Evolutionary conservation across 2,797 vertebrate genomes (phyloP).

Genomic region (Champsocephalus esox): DNA sequence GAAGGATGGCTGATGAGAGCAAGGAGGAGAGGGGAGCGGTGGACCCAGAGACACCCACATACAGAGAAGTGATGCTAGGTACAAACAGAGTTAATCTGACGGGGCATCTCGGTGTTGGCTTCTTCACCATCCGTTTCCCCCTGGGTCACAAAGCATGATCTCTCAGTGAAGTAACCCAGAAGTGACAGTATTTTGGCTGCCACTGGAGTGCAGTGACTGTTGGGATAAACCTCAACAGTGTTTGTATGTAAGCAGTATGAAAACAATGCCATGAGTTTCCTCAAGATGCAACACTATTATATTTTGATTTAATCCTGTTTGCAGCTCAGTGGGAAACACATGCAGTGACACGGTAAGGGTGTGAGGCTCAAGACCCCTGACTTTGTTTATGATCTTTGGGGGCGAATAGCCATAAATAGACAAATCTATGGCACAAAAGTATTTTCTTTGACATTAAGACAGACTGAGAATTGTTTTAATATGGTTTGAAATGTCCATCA

Average conservation of each 20-base stretch:
- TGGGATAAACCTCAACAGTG: constrained; percentile 68
- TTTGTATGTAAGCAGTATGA: constrained; percentile 50
- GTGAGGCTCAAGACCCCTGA: not conserved
- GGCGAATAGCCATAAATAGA: not conserved
- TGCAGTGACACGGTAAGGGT: not conserved
- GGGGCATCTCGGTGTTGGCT: constrained; percentile 49
- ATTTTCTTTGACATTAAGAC: constrained; percentile 17
- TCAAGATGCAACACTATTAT: constrained; percentile 43
- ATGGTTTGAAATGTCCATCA: not conserved
- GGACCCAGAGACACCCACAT: constrained; percentile 45
- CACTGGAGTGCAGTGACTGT: constrained; percentile 60
- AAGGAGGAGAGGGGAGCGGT: constrained; percentile 45
- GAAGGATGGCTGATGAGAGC: constrained; percentile 74
- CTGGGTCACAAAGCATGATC: constrained; percentile 74
- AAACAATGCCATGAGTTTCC: constrained; percentile 49
- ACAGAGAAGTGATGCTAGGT: constrained; percentile 37
- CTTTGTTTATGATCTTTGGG: not conserved
- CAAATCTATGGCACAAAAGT: not conserved
- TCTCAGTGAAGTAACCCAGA: constrained; percentile 58
- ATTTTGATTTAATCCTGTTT: constrained; percentile 46
- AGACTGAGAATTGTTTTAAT: not conserved
- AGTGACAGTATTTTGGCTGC: constrained; percentile 73
- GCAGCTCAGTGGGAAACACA: constrained; percentile 25
- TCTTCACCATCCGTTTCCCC: constrained; percentile 54
- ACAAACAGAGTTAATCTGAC: constrained; percentile 62